Conservation (phyloP, 2,888 invertebrate species). For the Drosophila tripunctata region DNA sequence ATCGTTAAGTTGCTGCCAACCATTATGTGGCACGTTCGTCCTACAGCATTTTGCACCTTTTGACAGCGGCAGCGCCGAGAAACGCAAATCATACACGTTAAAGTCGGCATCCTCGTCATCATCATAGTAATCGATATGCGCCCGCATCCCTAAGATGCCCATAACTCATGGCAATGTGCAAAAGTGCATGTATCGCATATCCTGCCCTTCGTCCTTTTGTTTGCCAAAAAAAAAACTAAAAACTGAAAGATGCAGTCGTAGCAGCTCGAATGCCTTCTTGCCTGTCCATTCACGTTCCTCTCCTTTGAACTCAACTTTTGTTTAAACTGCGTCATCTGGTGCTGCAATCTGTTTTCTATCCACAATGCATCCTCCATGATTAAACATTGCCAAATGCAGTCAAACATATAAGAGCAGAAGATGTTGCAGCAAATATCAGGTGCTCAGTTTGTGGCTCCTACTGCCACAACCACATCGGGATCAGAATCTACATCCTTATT, state of each 20-base stretch:
- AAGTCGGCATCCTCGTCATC: conserved; percentile 40
- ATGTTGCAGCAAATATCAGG: conserved; percentile 50
- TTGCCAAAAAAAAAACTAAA: conserved; percentile 49
- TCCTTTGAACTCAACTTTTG: conserved; percentile 52
- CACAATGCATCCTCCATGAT: conserved; percentile 53
- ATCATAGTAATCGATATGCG: conserved; percentile 78
- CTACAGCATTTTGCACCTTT: conserved; percentile 65
- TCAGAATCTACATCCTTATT: not conserved
- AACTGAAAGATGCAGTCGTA: conserved; percentile 50
- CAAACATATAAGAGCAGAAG: conserved; percentile 16
- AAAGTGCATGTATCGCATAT: conserved; percentile 80
- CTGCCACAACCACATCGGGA: not conserved
- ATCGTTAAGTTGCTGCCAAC: conserved; percentile 69
- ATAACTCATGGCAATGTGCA: conserved; percentile 82
- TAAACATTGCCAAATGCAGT: conserved; percentile 73
- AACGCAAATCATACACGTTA: conserved; percentile 69
- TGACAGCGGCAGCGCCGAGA: conserved; percentile 41
- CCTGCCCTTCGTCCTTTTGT: conserved; percentile 56
- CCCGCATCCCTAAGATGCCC: conserved; percentile 75
- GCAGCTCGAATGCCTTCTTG: conserved; percentile 14
- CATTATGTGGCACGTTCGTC: conserved; percentile 67
- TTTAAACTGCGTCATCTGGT: conserved; percentile 67
- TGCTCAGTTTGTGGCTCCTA: conserved; percentile 25
- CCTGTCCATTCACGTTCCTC: conserved; percentile 18
- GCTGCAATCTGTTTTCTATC: conserved; percentile 71